Percentiles rank a stretch among this genome's conserved stretches.
Evolutionary conservation across 2,888 invertebrate species (phyloP).

Genomic region (Psylliodes chrysocephalus): DNA sequence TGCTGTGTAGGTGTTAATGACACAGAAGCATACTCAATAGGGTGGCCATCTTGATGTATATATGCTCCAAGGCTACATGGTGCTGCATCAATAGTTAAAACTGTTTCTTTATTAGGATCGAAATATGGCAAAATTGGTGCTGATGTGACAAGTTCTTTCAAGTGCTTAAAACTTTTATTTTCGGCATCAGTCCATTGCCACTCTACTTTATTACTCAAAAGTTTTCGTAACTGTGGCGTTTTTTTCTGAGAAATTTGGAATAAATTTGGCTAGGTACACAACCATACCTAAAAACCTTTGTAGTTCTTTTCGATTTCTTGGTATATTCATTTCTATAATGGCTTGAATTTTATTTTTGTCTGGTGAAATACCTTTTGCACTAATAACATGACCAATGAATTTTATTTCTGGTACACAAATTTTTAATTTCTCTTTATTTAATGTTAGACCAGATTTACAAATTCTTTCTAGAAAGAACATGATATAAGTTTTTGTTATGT

Average conservation of each 20-base stretch:
- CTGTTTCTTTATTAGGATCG: slow-evolving; percentile 21
- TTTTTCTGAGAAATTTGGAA: slow-evolving; percentile 29
- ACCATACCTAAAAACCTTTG: slow-evolving; percentile 36
- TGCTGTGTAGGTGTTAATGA: slow-evolving; percentile 34
- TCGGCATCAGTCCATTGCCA: slow-evolving; percentile 34
- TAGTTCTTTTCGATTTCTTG: slow-evolving; percentile 28
- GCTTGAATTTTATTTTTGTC: slow-evolving; percentile 9
- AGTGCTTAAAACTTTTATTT: slow-evolving; percentile 21
- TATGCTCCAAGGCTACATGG: slow-evolving; percentile 31
- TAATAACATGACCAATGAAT: background rate
- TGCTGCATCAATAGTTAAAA: slow-evolving; percentile 32
- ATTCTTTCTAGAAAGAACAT: background rate
- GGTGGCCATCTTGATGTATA: slow-evolving; percentile 27
- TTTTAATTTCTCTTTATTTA: no score
- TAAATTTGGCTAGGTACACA: slow-evolving; percentile 30
- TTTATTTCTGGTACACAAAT: no score
- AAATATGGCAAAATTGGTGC: background rate
- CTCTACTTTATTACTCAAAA: slow-evolving; percentile 26
- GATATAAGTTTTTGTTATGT: background rate
- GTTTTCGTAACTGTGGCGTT: slow-evolving; percentile 17
- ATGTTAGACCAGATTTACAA: background rate
- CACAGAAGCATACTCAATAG: slow-evolving; percentile 33
- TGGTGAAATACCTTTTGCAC: background rate
- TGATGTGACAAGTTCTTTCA: background rate
- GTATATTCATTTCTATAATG: slow-evolving; percentile 10